Base-by-base conservation (phyloP, 2,113 vertebrate species). In the Fregata magnificens region DNA sequence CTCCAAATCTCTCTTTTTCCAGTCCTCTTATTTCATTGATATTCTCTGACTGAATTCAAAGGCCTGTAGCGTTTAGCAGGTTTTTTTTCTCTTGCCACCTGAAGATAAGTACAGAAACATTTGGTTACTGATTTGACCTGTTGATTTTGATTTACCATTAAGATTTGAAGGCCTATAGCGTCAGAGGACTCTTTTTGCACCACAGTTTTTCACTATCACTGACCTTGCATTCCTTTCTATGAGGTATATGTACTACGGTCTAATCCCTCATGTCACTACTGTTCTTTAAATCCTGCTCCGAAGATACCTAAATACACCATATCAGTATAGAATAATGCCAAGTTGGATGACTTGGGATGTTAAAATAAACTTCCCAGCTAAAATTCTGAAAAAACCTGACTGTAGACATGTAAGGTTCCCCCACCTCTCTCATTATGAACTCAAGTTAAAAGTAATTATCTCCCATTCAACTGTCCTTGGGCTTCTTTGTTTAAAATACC, bases 401-500 rank as follows among this genome's bases (percentile, higher is more conserved):
- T 71, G 7, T 77, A 81, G 58, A 20, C 3, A 18, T 32, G 10
- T 53, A 38, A 82, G 29, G 26, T 86, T 88, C 28, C 10, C 5
- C 19, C 14, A 34, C 11, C 5, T 29, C 20, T 16, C 17, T 84
- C 26, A 16, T 71, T 49, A 55, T 38, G 25, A 93, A 20, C 19
- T 93, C 49, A 52, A 9, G 34, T 71, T 83, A 42, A 32, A 79
- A 82, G 22, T 67, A n/a, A 40, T 72, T 1, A 9, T 82, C 13
- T 86, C 8, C 16, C 7, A 7, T 90, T 87, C 53, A 18, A 8
- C 49, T 24, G 8, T 76, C 31, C 32, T 82, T 90, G 58, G 58
- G n/a, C 21, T 65, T 52, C 58, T 86, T 82, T 76, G 71, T 65
- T 90, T 76, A 79, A 91, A 77, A 72, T 95, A 38, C 44, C 14